Base-by-base conservation (phyloP, 2,113 vertebrate genomes). In the Phalacrocorax pelagicus region DNA sequence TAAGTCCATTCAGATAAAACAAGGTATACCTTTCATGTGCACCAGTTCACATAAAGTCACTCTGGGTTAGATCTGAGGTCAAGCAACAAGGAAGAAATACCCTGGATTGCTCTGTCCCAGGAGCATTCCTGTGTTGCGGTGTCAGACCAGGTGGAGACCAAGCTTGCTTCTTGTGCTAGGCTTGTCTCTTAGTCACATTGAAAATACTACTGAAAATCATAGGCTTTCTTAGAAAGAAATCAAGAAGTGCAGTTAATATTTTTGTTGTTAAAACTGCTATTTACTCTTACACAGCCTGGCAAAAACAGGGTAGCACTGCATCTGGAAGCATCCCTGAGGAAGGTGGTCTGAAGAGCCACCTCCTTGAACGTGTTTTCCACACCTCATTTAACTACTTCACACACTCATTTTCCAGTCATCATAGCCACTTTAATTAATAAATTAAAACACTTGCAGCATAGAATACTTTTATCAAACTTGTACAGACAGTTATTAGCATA, bases 401-500 rank as follows among this genome's bases (percentile, higher is more conserved):
- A 61, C 55, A 74, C 11, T 91, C 4, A 72, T 94, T 96, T 94
- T 96, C 44, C 12, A 87, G 71, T 85, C 40, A 61, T 88, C 61
- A 69, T 34, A 82, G 30, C 27, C 74, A 72, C 58, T 75, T 94
- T 90, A 95, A 49, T 72, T 87, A 90, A 91, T 80, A 91, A 87
- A 94, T 91, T 85, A 80, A 91, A 96, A 69, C 30, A 89, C 11
- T 75, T 30, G 40, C 49, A 94, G 34, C 58, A 65, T 49, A 61
- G 52, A 79, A 85, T 13, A 82, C 54, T 90, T 78, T 73, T 94
- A 96, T 97, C 94, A 90, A 92, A 77, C 62, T 87, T 75, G 78
- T 85, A 69, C 94, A 96, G 87, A 72, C 32, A 71, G 26, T 72
- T 96, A 95, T 92, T 96, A 96, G 47, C 81, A 89, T 96, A 91